Evolutionary conservation across 1,140 invertebrate species (phyloP).

Genomic region (Antheraea pernyi): DNA sequence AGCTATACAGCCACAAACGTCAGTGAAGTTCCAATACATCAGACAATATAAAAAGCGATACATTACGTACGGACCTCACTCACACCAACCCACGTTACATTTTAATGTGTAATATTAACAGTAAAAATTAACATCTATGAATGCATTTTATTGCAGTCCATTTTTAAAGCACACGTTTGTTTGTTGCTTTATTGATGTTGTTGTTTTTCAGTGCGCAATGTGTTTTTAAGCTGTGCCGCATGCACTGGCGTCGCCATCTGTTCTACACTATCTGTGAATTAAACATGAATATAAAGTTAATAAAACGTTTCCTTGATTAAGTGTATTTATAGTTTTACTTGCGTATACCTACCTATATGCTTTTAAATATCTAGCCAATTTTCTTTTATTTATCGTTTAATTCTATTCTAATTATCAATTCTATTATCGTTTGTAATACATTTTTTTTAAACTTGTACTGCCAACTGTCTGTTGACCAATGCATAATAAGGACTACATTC

Average conservation of each 20-base stretch:
- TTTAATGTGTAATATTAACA: slow-evolving; percentile 56
- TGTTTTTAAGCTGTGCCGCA: slow-evolving; percentile 53
- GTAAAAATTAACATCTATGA: slow-evolving; percentile 62
- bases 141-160: slow-evolving; percentile 58
- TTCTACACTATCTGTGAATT: slow-evolving; percentile 50
- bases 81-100: slow-evolving; percentile 62
- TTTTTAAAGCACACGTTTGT: slow-evolving; percentile 43
- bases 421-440: too few relatives aligned
- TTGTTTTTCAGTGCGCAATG: slow-evolving; percentile 45
- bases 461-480: too few relatives aligned
- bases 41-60: slow-evolving; percentile 64
- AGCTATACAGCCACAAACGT: slow-evolving; percentile 19
- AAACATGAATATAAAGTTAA: not conserved
- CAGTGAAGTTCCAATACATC: slow-evolving; percentile 37
- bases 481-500: too few relatives aligned
- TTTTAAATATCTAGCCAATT: too few relatives aligned
- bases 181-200: slow-evolving; percentile 21
- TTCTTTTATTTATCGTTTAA: too few relatives aligned
- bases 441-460: too few relatives aligned
- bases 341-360: too few relatives aligned
- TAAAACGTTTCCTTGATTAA: not conserved
- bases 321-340: too few relatives aligned
- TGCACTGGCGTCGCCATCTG: slow-evolving; percentile 51
- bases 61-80: slow-evolving; percentile 54
- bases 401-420: too few relatives aligned